Evolutionary conservation across 1,140 invertebrate genomes (phyloP).

Genomic region (Calephelis nemesis): DNA sequence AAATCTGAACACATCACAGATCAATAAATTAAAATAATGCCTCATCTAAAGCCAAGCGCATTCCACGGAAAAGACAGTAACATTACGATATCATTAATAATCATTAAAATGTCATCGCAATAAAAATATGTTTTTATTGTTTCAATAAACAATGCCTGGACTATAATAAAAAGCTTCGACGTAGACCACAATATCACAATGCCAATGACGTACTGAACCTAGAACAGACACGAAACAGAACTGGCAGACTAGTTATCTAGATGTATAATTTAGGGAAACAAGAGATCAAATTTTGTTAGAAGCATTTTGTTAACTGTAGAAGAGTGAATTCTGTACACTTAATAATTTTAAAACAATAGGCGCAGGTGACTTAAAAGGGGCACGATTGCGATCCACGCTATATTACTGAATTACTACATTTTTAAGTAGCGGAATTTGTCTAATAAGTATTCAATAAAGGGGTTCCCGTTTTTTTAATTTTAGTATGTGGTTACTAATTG

Average conservation of each 20-base stretch:
- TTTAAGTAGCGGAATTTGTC: too few species aligned
- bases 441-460: too few species aligned
- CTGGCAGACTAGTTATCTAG: neutral
- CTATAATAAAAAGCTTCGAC: conserved; percentile 49
- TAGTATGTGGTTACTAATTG: too few species aligned
- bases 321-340: too few species aligned
- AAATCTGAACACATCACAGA: conserved; percentile 23
- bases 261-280: too few species aligned
- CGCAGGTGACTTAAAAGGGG: too few species aligned
- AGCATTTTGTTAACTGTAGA: too few species aligned
- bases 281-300: too few species aligned
- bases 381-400: too few species aligned
- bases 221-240: conserved; percentile 2
- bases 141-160: conserved; percentile 67
- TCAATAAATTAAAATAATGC: conserved; percentile 37
- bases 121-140: conserved; percentile 69
- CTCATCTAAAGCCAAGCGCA: conserved; percentile 24
- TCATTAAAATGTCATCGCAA: conserved; percentile 62
- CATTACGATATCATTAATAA: conserved; percentile 54
- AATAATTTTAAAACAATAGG: too few species aligned
- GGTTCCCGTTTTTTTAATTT: too few species aligned
- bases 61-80: conserved; percentile 28
- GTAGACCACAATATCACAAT: conserved; percentile 17
- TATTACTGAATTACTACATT: too few species aligned
- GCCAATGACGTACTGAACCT: conserved; percentile 6